Base-by-base conservation (phyloP, 2,113 vertebrate species). In the Lates calcarifer region DNA sequence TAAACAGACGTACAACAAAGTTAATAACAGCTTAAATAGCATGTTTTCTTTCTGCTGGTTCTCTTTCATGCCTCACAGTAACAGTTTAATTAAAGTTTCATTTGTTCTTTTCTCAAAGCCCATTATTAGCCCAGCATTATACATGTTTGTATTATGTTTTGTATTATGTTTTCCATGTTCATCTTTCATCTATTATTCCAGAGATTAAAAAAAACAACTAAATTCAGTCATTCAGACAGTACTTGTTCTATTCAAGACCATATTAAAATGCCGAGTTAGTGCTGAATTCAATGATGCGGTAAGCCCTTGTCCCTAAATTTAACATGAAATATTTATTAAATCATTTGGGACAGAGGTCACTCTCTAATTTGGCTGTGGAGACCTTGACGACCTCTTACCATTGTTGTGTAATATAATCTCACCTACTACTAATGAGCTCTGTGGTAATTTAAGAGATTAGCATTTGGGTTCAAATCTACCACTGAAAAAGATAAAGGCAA, bases 1-100 rank as follows among this genome's bases (percentile, higher is more conserved):
- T 72, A 56, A 85, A 81, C 67, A 78, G n/a, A 62, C 61, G 3
- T 64, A 4, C 9, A 29, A 35, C n/a, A 37, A 66, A 28, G 49
- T 28, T 31, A 49, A 17, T 18, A 35, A 69, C 13, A 24, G 8
- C 11, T 61, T 65, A 64, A 35, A 35, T 6, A 43, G 61, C 33
- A 33, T 49, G 57, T 73, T 72, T 3, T 63, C 55, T n/a, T 61
- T 47, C 49, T 57, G 47, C 65, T 53, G 15, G 35, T 53, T 53
- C 3, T 41, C 35, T 39, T 26, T 53, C 39, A 37, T n/a, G 28
- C 24, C 33, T 60, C 66, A 55, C 29, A 56, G 43, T 75, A 39
- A 28, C 8, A 41, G 12, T 9, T 39, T 14, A 51, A 70, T 62
- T n/a, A 51, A 69, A 58, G 4, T 57, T 26, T 22, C 4, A 45